phyloP scores from a whole-genome alignment of 2,113 vertebrate genomes.

The Astatoreochromis straeleni region DNA sequence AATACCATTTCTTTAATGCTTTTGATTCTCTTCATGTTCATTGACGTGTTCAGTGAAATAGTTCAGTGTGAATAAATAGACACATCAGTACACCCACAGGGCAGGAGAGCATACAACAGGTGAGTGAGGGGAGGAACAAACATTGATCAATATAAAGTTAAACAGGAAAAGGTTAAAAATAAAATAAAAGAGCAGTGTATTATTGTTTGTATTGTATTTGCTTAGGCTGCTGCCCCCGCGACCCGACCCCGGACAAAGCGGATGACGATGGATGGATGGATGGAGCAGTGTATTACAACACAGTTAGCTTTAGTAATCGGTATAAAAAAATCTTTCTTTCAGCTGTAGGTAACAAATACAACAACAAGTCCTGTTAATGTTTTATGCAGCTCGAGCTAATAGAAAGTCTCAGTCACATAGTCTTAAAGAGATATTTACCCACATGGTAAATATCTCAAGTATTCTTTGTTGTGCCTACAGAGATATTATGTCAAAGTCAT shows the following conservation, averaged over 20 bases:
- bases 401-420: neutral
- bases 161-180: neutral
- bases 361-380: neutral
- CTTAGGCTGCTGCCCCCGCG: too few relatives aligned
- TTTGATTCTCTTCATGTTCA: neutral
- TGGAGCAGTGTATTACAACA: neutral
- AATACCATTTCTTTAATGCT: neutral
- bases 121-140: neutral
- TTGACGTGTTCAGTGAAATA: neutral
- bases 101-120: neutral
- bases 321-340: neutral
- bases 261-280: too few relatives aligned
- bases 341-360: neutral
- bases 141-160: neutral
- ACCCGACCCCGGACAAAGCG: too few relatives aligned
- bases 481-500: neutral
- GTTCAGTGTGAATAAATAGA: neutral
- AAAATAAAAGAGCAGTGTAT: neutral
- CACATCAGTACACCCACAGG: too few relatives aligned
- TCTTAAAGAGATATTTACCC: neutral
- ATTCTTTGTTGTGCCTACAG: neutral
- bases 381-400: rapidly evolving
- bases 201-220: too few relatives aligned
- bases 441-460: neutral
- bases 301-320: neutral